Conservation (phyloP, 2,113 vertebrate genomes). For the Cricetomys ansorgei region DNA sequence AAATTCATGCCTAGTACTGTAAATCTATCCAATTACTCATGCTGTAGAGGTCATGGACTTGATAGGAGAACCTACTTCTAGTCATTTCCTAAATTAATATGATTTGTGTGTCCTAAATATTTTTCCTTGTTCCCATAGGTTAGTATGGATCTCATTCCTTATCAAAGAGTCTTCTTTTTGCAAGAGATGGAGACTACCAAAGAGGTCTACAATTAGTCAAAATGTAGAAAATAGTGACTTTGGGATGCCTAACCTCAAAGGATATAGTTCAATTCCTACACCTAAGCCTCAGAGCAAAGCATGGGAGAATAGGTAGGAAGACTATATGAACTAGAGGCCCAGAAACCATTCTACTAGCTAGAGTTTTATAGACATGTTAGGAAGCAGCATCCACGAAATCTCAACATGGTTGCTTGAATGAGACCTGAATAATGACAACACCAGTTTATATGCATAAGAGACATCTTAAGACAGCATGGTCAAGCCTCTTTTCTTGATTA, state of each 20-base stretch:
- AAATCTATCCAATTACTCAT: background rate
- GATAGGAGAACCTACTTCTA: background rate
- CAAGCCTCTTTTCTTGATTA: background rate
- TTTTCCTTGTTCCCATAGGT: background rate
- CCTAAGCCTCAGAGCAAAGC: background rate
- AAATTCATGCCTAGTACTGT: background rate
- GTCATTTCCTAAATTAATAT: background rate
- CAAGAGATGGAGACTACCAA: background rate
- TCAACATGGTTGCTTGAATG: background rate
- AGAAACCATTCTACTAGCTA: background rate
- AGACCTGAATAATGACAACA: background rate
- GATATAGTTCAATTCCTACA: background rate
- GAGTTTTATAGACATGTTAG: background rate
- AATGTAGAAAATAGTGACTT: background rate
- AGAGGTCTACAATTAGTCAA: background rate
- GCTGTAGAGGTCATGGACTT: background rate
- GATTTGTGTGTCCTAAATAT: background rate
- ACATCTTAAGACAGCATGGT: background rate
- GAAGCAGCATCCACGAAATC: background rate
- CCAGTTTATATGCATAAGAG: background rate
- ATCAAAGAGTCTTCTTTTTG: background rate
- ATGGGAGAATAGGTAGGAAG: background rate
- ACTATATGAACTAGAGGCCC: background rate
- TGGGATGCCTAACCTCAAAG: background rate
- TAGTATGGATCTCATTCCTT: background rate